Base-by-base conservation (phyloP, 1,140 invertebrate genomes). In the Aplysia californica region DNA sequence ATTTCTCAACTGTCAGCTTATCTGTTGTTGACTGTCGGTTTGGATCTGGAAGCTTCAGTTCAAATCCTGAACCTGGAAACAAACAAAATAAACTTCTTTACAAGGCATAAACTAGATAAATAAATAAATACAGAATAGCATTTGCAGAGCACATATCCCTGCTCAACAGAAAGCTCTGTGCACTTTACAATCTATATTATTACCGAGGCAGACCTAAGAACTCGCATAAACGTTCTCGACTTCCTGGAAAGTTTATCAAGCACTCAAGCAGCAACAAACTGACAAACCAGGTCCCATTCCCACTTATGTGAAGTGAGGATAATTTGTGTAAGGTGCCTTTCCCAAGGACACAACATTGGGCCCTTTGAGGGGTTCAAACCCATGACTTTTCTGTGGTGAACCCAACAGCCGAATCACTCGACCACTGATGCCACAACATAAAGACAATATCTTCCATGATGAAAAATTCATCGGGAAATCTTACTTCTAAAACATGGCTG, bases 21-120 rank as follows among this genome's bases (percentile, higher is more conserved):
- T 69, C 66, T 44, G 55, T 69, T 1, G 70, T 39, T 33, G 69
- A 64, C 29, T 72, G 61, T 65, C 72, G 66, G n/a, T 83, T 77
- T 31, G n/a, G n/a, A n/a, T 84, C 81, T 66, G 85, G 85, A n/a
- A 86, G 71, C 31, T 82, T 82, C 33, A 84, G 59, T 39, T 86
- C 85, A 83, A 86, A 86, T 15, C 85, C 85, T 41, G 82, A 80
- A 1, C 85, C 85, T 86, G 69, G 23, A 83, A 80, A 33, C 56
- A 50, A 44, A 23, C 21, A 18, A 71, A 69, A 39, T 33, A n/a
- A 44, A 67, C 10, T 67, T 35, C 33, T 21, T 36, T 3, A 50
- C 31, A 33, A 33, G 1, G 0, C 15, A 26, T 23, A 36, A 50
- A 33, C 31, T 31, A 61, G 2, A 39, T 3, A 72, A 10, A 15